Base-by-base conservation (phyloP, 1,140 invertebrate species). In the Schlechtendalia chinensis region DNA sequence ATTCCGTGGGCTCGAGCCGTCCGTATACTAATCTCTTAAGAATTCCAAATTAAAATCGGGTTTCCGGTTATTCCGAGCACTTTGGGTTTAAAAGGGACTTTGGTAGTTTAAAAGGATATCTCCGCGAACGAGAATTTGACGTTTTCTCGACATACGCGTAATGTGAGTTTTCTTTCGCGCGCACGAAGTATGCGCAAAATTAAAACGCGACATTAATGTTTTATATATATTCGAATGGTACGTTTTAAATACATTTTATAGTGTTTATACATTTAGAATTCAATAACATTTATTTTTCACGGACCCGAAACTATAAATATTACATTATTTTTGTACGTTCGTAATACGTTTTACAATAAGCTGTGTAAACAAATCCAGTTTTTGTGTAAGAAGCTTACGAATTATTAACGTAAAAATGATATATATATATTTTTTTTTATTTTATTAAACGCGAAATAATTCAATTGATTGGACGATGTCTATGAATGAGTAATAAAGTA, bases 41-140 rank as follows among this genome's bases (percentile, higher is more conserved):
- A 79, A 79, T 79, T 79, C 75, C 39, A 79, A 79, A 79, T 79
- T 79, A 63, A 58, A 79, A 79, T 79, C 75, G 75, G 58, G 58
- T 79, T 61, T 63, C 56, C 58, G 56, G 58, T 63, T 61, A 12
- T 63, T 79, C 58, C 54, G 22, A 29, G 39, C 39, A 45, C 58
- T 79, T 50, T 27, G 29, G 56, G 17, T 16, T 63, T 50, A 27
- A 72, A 79, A 59, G 50, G 58, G 56, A 58, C 29, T 14, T 59
- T 59, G 19, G 54, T 61, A 10, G 58, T 47, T 45, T 79, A 27
- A 69, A 69, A 69, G 67, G 67, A 50, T 39, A 39, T 69, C 45
- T 50, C 22, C 14, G 12, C 17, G 22, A 69, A 69, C 45, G 39
- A 69, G 45, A 50, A 69, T 69, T 69, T 69, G 67, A 69, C 45